Evolutionary conservation across 2,113 vertebrate genomes (phyloP).

Genomic region (Tachuris rubrigastra): DNA sequence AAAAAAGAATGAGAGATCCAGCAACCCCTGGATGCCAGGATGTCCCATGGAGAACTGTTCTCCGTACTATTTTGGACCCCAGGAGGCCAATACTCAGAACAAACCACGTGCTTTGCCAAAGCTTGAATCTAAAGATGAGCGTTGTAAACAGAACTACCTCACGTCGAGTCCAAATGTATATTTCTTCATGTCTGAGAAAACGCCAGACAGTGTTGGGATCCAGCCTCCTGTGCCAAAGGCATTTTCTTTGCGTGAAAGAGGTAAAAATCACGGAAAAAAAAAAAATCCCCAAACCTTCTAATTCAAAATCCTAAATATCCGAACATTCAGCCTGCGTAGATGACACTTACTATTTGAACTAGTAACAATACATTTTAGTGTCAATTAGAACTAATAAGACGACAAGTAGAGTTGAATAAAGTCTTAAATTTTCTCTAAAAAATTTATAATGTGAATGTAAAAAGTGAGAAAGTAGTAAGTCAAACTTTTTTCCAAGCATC

Average conservation of each 20-base stretch:
- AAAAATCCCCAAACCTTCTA: background rate
- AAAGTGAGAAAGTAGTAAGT: background rate
- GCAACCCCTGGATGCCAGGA: background rate
- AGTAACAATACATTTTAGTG: background rate
- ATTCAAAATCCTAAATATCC: background rate
- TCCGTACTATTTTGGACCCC: conserved; percentile 2
- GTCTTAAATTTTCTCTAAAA: background rate
- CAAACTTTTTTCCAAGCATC: background rate
- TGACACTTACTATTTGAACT: background rate
- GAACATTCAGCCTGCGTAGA: background rate
- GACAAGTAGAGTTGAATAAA: background rate
- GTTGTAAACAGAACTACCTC: background rate
- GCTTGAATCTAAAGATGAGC: background rate
- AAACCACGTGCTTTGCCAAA: background rate
- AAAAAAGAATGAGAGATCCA: conserved; percentile 39
- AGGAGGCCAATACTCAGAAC: conserved; percentile 36
- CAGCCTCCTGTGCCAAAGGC: conserved; percentile 73
- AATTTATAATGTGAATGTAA: background rate
- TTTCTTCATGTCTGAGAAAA: conserved; percentile 57
- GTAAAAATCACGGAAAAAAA: conserved; percentile 4
- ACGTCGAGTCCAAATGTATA: conserved; percentile 56
- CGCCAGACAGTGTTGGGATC: conserved; percentile 15
- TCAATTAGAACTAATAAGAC: fast-evolving
- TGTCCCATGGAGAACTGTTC: conserved; percentile 47
- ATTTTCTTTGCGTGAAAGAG: conserved; percentile 73